A percentile compares a stretch with the other conserved stretches of the same genome.
These are phyloP conservation scores for Myodes glareolus DNA, from an alignment of 2,113 vertebrate genomes.

Conservation along the genomic window DNA sequence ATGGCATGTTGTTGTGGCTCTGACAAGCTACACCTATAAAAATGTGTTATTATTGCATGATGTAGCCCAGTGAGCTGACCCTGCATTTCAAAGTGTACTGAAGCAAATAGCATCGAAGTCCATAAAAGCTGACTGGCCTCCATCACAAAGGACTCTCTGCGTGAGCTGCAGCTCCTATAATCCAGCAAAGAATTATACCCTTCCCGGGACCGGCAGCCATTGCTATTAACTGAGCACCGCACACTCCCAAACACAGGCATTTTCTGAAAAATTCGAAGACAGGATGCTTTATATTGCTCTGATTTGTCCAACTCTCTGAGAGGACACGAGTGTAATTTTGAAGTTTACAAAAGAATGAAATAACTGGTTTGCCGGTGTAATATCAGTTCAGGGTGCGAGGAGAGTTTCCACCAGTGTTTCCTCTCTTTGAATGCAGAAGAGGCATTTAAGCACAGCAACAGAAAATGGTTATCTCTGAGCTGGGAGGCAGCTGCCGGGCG, in stretches of 20 bases:
- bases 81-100: constrained; percentile 72
- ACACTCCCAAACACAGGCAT: not conserved
- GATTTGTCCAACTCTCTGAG: not conserved
- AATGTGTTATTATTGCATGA: constrained; percentile 71
- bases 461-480: not conserved
- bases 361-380: not conserved
- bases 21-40: constrained; percentile 74
- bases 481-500: not conserved
- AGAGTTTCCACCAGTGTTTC: not conserved
- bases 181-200: constrained; percentile 29
- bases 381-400: not conserved
- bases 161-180: not conserved
- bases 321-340: not conserved
- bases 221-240: not conserved
- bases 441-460: not conserved
- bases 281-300: not conserved
- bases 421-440: not conserved
- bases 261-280: not conserved
- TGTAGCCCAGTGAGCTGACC: not conserved
- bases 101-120: constrained; percentile 52
- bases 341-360: constrained; percentile 28
- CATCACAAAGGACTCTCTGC: not conserved
- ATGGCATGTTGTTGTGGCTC: not conserved
- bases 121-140: constrained; percentile 17
- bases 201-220: not conserved